These are phyloP conservation scores for Morone saxatilis DNA, from an alignment of 2,113 vertebrate species.

Conservation along the genomic window DNA sequence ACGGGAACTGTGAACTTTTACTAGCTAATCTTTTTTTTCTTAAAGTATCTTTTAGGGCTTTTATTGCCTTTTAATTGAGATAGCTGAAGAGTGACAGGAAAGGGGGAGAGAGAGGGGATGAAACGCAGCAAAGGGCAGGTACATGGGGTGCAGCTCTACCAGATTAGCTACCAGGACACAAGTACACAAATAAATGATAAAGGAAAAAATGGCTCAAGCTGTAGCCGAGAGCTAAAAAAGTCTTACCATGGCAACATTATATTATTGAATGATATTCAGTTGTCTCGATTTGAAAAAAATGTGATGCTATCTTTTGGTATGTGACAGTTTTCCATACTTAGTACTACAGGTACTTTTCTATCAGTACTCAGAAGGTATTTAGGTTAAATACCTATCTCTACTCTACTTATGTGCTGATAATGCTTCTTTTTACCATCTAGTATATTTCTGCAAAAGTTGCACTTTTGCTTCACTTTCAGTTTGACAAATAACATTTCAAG, in stretches of 20 bases:
- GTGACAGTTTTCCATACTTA: not conserved
- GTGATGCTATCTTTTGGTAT: not conserved
- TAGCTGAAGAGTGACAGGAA: too few relatives aligned
- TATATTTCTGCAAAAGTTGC: conserved; percentile 5
- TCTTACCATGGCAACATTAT: not conserved
- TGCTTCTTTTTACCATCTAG: not conserved
- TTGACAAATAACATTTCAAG: conserved; percentile 7
- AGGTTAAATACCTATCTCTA: not conserved
- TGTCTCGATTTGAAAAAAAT: too few relatives aligned
- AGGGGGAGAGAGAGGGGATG: too few relatives aligned
- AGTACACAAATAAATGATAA: not conserved
- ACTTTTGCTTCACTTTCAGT: conserved; percentile 16
- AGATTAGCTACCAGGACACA: too few relatives aligned
- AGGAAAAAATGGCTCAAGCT: not conserved
- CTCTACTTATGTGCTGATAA: not conserved
- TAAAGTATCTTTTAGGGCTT: too few relatives aligned
- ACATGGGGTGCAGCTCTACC: too few relatives aligned
- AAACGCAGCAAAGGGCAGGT: too few relatives aligned
- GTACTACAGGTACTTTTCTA: not conserved
- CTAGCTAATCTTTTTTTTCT: not conserved
- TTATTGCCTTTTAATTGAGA: too few relatives aligned
- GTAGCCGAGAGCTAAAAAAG: too few relatives aligned
- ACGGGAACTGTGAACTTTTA: not conserved
- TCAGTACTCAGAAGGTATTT: not conserved
- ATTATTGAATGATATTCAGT: too few relatives aligned